Conservation (phyloP, 1,140 invertebrate genomes). For the Lordiphosa mommai region DNA sequence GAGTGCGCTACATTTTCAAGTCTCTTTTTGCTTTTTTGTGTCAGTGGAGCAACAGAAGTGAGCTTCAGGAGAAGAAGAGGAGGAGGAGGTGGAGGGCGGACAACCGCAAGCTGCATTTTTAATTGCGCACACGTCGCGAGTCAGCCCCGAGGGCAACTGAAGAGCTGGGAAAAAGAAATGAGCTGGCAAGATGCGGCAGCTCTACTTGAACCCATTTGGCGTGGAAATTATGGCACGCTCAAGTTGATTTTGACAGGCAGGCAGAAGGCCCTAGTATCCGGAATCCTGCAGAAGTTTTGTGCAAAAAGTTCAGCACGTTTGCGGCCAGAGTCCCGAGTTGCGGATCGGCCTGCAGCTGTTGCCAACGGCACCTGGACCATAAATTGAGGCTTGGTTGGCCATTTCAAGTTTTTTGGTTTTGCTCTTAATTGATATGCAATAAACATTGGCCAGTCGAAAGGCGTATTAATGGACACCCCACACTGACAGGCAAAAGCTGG, state of each 20-base stretch:
- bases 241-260: constrained; percentile 72
- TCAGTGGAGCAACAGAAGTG: constrained; percentile 58
- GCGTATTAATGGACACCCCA: constrained; percentile 46
- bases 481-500: constrained; percentile 51
- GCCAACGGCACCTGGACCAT: constrained; percentile 11
- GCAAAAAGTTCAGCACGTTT: constrained; percentile 50
- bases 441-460: constrained; percentile 54
- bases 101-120: constrained; percentile 75
- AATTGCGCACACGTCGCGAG: constrained; percentile 70
- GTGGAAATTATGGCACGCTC: constrained; percentile 70
- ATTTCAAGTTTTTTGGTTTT: constrained; percentile 23
- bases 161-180: constrained; percentile 1
- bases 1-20: constrained; percentile 39
- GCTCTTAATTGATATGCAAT: constrained; percentile 69
- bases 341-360: constrained; percentile 17
- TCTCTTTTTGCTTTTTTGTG: constrained; percentile 55
- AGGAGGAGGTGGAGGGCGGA: constrained; percentile 3
- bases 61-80: constrained; percentile 17
- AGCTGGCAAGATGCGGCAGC: constrained; percentile 34
- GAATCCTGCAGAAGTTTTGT: constrained; percentile 56
- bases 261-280: constrained; percentile 32
- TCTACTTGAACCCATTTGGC: constrained; percentile 71
- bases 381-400: constrained; percentile 26
- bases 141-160: constrained; percentile 22
- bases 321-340: constrained; percentile 7